phyloP scores from a whole-genome alignment of 2,113 vertebrate genomes.

The Gopherus evgoodei region DNA sequence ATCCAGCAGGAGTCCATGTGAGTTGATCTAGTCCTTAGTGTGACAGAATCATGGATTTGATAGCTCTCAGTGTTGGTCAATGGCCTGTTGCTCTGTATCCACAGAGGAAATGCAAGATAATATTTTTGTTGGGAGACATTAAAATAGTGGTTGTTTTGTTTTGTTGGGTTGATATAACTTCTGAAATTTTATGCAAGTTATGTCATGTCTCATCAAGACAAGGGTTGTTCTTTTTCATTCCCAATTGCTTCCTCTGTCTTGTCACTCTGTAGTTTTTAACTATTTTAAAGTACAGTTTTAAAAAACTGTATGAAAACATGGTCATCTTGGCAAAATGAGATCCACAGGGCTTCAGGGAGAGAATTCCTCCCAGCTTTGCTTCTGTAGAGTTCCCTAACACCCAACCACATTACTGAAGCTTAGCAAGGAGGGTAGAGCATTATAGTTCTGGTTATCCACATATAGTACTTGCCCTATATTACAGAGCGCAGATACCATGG shows the following conservation, averaged over 20 bases:
- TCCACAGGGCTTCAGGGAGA: background rate
- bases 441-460: background rate
- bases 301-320: rapidly evolving
- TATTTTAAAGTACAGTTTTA: background rate
- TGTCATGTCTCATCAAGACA: rapidly evolving
- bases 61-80: rapidly evolving
- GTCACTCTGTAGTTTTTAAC: rapidly evolving
- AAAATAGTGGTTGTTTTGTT: background rate
- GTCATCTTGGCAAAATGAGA: background rate
- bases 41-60: rapidly evolving
- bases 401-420: background rate
- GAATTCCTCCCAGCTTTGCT: background rate
- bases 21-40: rapidly evolving
- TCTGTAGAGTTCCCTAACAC: background rate
- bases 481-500: rapidly evolving
- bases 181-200: background rate
- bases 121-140: rapidly evolving
- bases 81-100: background rate
- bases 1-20: rapidly evolving
- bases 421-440: background rate
- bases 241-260: rapidly evolving
- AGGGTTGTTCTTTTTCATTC: rapidly evolving
- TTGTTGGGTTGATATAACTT: background rate
- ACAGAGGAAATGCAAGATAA: rapidly evolving
- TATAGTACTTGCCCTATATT: rapidly evolving